These are phyloP conservation scores for Gallinago solitaria DNA, from an alignment of 2,797 vertebrate species.

Conservation along the genomic window DNA sequence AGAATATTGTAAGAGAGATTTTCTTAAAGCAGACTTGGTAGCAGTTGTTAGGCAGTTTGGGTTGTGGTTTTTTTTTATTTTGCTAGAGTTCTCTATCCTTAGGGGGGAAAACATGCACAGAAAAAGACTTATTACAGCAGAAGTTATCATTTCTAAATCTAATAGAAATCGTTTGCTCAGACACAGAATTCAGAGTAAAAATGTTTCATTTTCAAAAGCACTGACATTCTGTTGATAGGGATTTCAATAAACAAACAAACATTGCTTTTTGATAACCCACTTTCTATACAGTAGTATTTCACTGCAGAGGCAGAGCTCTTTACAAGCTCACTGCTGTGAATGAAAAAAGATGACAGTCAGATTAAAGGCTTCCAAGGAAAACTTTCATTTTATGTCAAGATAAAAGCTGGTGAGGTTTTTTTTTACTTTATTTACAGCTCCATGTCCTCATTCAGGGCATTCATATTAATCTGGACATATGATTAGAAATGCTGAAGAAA, in stretches of 20 bases:
- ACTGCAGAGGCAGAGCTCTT: conserved; percentile 40
- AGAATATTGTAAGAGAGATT: background rate
- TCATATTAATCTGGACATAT: background rate
- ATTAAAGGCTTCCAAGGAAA: conserved; percentile 49
- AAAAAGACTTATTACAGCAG: conserved; percentile 43
- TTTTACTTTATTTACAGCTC: conserved; percentile 34
- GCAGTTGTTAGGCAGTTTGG: background rate
- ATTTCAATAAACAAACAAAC: conserved; percentile 63
- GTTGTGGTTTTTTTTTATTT: background rate
- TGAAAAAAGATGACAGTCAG: conserved; percentile 32
- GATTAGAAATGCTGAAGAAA: background rate
- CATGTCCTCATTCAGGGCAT: background rate
- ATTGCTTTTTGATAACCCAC: conserved; percentile 38
- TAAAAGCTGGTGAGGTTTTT: background rate
- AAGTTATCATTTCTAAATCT: conserved; percentile 21
- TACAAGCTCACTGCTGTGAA: conserved; percentile 15
- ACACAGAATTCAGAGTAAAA: conserved; percentile 26
- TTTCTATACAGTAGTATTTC: conserved; percentile 6
- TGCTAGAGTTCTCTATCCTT: background rate
- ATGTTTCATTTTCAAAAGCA: conserved; percentile 44
- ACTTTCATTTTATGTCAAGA: conserved; percentile 39
- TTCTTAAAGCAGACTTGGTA: background rate
- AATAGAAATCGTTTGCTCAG: conserved; percentile 48
- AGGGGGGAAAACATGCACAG: background rate
- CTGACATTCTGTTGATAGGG: conserved; percentile 30